These are phyloP conservation scores for Microctenopoma lineatum DNA, from an alignment of 2,797 vertebrate genomes.

Conservation along the genomic window DNA sequence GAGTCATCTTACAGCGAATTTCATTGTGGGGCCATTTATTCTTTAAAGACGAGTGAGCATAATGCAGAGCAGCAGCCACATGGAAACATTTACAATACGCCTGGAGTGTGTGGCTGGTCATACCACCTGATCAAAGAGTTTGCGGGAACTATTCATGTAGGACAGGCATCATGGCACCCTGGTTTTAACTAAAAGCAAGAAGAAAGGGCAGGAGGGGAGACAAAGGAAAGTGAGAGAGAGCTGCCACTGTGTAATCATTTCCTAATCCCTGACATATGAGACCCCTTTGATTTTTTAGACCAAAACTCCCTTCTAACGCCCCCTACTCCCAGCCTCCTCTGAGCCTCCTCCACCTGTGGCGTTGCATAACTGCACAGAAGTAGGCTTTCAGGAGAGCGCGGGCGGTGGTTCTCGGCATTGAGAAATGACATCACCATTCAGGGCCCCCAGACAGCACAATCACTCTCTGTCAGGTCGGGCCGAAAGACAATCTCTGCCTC, in stretches of 20 bases:
- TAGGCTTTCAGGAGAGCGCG: conserved; percentile 60
- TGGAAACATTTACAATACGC: conserved; percentile 76
- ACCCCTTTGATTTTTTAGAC: conserved; percentile 62
- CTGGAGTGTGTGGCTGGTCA: conserved; percentile 63
- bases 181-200: conserved; percentile 41
- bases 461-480: conserved; percentile 67
- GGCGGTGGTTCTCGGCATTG: conserved; percentile 59
- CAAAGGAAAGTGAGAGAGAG: conserved; percentile 30
- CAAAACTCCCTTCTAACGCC: conserved; percentile 30
- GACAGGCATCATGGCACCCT: conserved; percentile 35
- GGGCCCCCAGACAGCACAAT: conserved; percentile 71
- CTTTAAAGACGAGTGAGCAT: conserved; percentile 58
- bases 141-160: conserved; percentile 57
- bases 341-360: conserved; percentile 76
- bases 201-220: conserved; percentile 15
- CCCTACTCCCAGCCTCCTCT: conserved; percentile 34
- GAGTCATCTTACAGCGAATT: conserved; percentile 69
- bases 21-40: conserved; percentile 62
- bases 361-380: conserved; percentile 75
- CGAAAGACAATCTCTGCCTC: conserved; percentile 79
- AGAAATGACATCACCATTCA: conserved; percentile 76
- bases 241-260: conserved; percentile 70
- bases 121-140: conserved; percentile 76
- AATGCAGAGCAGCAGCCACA: conserved; percentile 61
- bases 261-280: conserved; percentile 75